These are phyloP conservation scores for Heterodera filipjevi DNA, from an alignment of 2,888 invertebrate species.

Conservation along the genomic window DNA sequence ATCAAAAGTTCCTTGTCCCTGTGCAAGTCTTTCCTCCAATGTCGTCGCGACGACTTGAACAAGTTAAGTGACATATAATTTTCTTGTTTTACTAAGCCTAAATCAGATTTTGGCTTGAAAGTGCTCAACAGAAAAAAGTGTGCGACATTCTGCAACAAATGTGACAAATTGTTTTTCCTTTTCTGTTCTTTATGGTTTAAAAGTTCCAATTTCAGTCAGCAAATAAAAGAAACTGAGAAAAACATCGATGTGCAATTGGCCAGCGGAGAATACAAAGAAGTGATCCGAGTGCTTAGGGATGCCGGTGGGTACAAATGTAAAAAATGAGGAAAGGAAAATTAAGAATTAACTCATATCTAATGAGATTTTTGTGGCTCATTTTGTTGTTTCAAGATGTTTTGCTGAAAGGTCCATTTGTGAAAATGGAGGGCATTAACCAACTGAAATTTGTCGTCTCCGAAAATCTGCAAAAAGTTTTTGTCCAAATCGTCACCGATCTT, in stretches of 20 bases:
- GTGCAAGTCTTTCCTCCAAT: constrained; percentile 82
- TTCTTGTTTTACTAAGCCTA: background rate
- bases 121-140: constrained; percentile 78
- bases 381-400: constrained; percentile 43
- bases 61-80: constrained; percentile 67
- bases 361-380: background rate
- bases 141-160: constrained; percentile 57
- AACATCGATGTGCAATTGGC: constrained; percentile 39
- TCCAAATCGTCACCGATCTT: constrained; percentile 50
- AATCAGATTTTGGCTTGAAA: constrained; percentile 83
- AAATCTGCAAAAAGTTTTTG: constrained; percentile 36
- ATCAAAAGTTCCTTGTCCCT: constrained; percentile 82
- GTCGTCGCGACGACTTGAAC: constrained; percentile 87
- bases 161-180: constrained; percentile 37
- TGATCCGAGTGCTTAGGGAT: constrained; percentile 44
- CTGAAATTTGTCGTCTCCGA: constrained; percentile 46
- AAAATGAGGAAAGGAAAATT: too few relatives aligned
- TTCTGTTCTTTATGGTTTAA: background rate
- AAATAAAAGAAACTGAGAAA: constrained; percentile 49
- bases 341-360: too few relatives aligned
- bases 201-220: constrained; percentile 37
- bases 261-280: constrained; percentile 39
- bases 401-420: constrained; percentile 51
- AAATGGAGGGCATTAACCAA: constrained; percentile 56
- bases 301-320: constrained; percentile 33